Conservation (phyloP, 2,113 vertebrate species). For the Gallinago media region DNA sequence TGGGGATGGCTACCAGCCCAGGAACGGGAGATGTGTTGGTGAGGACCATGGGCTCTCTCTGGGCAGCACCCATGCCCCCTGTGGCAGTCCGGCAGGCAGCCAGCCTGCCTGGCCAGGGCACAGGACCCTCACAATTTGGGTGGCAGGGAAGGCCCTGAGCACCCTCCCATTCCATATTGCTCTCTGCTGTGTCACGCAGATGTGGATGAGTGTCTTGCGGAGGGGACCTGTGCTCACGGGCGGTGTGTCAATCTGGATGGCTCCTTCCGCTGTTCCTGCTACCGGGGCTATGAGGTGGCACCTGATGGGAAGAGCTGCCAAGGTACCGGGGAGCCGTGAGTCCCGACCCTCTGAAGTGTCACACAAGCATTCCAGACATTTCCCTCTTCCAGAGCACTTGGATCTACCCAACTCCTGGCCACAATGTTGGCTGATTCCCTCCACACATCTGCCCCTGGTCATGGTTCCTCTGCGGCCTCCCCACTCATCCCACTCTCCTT, state of each 20-base stretch:
- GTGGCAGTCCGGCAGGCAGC: rapidly evolving
- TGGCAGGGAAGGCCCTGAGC: background rate
- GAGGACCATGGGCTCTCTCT: slow-evolving; percentile 59
- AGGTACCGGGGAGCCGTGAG: slow-evolving; percentile 64
- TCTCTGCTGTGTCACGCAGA: slow-evolving; percentile 74
- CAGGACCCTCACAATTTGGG: background rate
- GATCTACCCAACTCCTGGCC: background rate
- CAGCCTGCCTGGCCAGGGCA: background rate
- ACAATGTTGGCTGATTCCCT: background rate
- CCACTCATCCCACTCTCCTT: background rate
- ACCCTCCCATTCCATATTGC: background rate
- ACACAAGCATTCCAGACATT: background rate
- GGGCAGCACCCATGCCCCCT: background rate
- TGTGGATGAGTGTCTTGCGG: slow-evolving; percentile 83
- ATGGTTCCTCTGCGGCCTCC: background rate
- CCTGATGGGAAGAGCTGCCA: slow-evolving; percentile 82
- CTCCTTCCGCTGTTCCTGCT: slow-evolving; percentile 85
- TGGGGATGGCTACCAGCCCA: slow-evolving; percentile 79
- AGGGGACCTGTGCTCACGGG: slow-evolving; percentile 82
- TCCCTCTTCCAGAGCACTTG: background rate
- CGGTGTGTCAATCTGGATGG: slow-evolving; percentile 87
- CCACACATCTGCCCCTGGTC: background rate
- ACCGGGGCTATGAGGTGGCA: slow-evolving; percentile 81
- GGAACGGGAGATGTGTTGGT: slow-evolving; percentile 86
- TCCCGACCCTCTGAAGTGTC: background rate